A percentile compares a stretch with the other conserved stretches of the same genome.
Evolutionary conservation across 2,797 vertebrate genomes (phyloP).

Genomic region (Peromyscus eremicus): DNA sequence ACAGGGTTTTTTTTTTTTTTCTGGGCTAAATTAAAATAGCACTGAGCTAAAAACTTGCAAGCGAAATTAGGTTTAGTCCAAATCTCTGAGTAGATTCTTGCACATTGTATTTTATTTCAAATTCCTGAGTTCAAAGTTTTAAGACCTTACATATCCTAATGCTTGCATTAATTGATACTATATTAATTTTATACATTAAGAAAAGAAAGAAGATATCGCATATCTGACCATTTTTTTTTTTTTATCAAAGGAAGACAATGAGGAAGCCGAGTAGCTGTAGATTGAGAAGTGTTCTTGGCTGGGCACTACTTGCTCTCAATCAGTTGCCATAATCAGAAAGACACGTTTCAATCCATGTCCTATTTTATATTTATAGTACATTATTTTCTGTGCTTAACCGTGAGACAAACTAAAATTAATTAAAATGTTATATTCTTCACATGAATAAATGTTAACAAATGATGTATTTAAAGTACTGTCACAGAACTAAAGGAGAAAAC

Average conservation of each 20-base stretch:
- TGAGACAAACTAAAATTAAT: neutral
- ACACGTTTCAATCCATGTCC: neutral
- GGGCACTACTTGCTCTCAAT: neutral
- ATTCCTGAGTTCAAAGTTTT: neutral
- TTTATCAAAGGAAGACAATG: neutral
- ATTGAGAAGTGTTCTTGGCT: neutral
- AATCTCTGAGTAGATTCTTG: constrained; percentile 19
- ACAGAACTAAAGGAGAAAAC: neutral
- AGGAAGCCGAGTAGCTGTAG: neutral
- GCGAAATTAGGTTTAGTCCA: neutral
- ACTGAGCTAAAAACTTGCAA: constrained; percentile 64
- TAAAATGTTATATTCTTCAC: neutral
- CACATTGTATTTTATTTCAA: constrained; percentile 43
- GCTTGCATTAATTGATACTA: neutral
- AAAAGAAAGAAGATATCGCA: neutral
- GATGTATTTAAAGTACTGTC: neutral
- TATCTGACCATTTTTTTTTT: neutral
- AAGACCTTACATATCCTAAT: neutral
- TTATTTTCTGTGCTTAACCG: neutral
- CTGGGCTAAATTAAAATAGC: constrained; percentile 61
- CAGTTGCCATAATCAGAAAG: neutral
- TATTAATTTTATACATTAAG: neutral
- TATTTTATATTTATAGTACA: neutral
- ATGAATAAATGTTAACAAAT: neutral
- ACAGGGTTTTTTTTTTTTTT: neutral